Evolutionary conservation across 2,797 vertebrate species (phyloP).

Genomic region (Hybognathus amarus): DNA sequence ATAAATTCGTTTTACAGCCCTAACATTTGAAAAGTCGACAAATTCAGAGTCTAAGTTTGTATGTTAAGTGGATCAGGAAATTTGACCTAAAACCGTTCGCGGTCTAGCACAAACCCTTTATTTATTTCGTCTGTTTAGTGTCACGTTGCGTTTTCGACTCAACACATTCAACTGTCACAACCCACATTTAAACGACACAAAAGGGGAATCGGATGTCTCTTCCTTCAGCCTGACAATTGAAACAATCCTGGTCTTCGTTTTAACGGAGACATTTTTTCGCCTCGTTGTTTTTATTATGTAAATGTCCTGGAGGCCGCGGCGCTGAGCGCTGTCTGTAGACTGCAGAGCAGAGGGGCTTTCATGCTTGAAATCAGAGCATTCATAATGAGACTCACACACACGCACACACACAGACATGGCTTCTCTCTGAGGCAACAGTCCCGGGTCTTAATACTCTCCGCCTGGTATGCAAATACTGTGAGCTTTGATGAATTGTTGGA

Average conservation of each 20-base stretch:
- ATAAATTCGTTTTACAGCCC: background rate
- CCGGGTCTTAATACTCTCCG: slow-evolving; percentile 40
- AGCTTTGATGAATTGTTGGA: slow-evolving; percentile 48
- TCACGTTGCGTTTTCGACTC: background rate
- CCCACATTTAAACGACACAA: background rate
- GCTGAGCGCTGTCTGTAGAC: slow-evolving; percentile 28
- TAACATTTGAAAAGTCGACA: background rate
- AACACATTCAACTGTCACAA: background rate
- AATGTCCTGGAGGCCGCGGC: slow-evolving; percentile 39
- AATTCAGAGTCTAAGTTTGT: background rate
- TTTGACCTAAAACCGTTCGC: background rate
- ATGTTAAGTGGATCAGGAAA: background rate
- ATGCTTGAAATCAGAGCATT: slow-evolving; percentile 53
- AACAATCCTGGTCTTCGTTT: slow-evolving; percentile 18
- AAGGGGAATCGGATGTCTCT: slow-evolving; percentile 9
- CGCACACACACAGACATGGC: slow-evolving; percentile 4
- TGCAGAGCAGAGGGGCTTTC: slow-evolving; percentile 48
- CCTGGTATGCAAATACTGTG: slow-evolving; percentile 40
- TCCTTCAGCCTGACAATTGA: background rate
- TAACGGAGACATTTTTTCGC: background rate
- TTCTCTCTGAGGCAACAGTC: slow-evolving; percentile 45
- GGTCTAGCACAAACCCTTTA: background rate
- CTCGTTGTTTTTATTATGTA: slow-evolving; percentile 50
- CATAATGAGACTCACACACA: slow-evolving; percentile 19
- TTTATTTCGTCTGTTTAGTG: background rate